Conservation (phyloP, 35 echinoderm and acorn worm genomes). For the Ophioderma brevispina region DNA sequence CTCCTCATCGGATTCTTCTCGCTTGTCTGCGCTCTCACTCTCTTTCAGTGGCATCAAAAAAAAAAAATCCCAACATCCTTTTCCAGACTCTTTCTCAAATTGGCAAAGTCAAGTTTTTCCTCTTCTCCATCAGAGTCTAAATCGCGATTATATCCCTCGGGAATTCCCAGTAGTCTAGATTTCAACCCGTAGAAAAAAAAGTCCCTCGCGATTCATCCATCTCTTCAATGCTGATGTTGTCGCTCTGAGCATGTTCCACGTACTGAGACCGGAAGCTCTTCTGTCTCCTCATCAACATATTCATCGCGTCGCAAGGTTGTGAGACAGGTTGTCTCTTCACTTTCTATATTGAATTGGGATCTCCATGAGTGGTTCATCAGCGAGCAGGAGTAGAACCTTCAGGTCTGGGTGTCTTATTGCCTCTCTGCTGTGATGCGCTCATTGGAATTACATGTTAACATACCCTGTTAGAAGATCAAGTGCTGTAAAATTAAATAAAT, state of each 20-base stretch:
- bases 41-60: conserved; percentile 52
- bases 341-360: conserved; percentile 73
- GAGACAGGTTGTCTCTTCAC: conserved; percentile 70
- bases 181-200: conserved; percentile 1
- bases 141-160: neutral
- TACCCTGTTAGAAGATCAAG: conserved; percentile 54
- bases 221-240: conserved; percentile 5
- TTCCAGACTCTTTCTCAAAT: conserved; percentile 12
- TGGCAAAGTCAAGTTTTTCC: conserved; percentile 47
- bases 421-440: conserved; percentile 70
- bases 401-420: conserved; percentile 68
- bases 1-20: conserved; percentile 73
- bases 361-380: conserved; percentile 51
- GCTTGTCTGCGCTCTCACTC: conserved; percentile 67
- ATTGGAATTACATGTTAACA: conserved; percentile 65
- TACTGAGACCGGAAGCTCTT: neutral
- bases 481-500: conserved; percentile 43
- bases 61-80: no score
- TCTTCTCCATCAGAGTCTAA: conserved; percentile 35
- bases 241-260: neutral
- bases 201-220: neutral
- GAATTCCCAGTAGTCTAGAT: conserved; percentile 8
- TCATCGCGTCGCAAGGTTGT: conserved; percentile 56
- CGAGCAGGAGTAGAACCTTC: conserved; percentile 54
- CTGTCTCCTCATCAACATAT: conserved; percentile 46